Conservation (phyloP, 2,888 invertebrate genomes). For the Monoplex corrugatus region DNA sequence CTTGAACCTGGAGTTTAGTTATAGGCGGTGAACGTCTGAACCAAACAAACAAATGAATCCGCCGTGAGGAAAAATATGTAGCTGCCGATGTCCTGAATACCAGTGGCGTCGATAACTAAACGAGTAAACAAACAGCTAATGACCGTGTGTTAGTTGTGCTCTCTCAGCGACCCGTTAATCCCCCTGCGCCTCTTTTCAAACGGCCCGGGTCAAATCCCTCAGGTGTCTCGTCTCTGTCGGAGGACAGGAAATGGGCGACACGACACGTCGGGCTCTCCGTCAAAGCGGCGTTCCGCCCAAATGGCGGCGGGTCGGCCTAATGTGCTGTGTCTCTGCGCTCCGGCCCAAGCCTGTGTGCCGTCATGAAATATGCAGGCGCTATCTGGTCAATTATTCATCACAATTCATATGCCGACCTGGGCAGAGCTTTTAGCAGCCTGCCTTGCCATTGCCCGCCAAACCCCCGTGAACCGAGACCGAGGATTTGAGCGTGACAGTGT, state of each 20-base stretch:
- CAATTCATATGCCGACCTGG: slow-evolving; percentile 47
- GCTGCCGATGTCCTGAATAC: too few species aligned
- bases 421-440: slow-evolving; percentile 37
- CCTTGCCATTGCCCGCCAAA: not conserved
- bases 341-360: not conserved
- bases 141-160: not conserved
- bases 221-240: not conserved
- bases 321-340: not conserved
- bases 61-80: too few species aligned
- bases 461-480: slow-evolving; percentile 5
- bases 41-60: too few species aligned
- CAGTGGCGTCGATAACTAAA: too few species aligned
- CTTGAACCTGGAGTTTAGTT: too few species aligned
- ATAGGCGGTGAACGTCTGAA: too few species aligned
- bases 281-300: slow-evolving; percentile 14
- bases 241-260: not conserved
- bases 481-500: slow-evolving; percentile 20
- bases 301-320: slow-evolving; percentile 41
- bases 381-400: slow-evolving; percentile 46
- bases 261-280: not conserved
- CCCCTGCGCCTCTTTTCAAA: not conserved
- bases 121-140: not conserved
- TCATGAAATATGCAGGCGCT: slow-evolving; percentile 47
- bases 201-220: not conserved
- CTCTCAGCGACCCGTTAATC: not conserved